These are phyloP conservation scores for Poeciliopsis gracilis DNA, from an alignment of 2,797 vertebrate genomes.

Conservation along the genomic window DNA sequence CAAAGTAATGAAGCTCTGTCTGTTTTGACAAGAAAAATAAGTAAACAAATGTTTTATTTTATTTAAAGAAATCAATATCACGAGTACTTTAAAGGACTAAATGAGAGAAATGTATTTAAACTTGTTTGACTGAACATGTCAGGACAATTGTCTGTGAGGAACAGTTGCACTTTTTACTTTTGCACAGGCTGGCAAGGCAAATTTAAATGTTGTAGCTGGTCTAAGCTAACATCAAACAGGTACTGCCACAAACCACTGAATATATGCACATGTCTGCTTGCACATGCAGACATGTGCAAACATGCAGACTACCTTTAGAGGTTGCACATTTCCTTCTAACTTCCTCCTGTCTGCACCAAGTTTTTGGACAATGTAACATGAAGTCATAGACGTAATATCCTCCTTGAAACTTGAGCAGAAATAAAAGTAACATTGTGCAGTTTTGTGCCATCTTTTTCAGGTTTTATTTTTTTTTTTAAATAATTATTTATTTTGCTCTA, in stretches of 20 bases:
- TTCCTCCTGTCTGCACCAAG: conserved; percentile 7
- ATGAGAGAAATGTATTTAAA: neutral
- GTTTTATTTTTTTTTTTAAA: neutral
- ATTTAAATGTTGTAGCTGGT: conserved; percentile 47
- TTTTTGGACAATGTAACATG: conserved; percentile 4
- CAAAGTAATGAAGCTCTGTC: neutral
- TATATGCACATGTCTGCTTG: neutral
- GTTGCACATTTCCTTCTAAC: conserved; percentile 20
- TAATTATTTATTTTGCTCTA: neutral
- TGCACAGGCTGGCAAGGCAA: neutral
- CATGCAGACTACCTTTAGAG: neutral
- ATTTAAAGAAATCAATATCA: neutral
- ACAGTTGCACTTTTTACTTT: neutral
- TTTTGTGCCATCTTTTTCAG: conserved; percentile 2
- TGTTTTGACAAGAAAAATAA: conserved; percentile 2
- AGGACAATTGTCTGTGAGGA: neutral
- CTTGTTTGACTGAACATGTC: neutral
- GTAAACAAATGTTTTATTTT: neutral
- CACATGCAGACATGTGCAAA: neutral
- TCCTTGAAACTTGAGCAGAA: neutral
- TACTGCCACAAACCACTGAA: neutral
- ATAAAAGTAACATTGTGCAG: conserved; percentile 1
- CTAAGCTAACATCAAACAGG: conserved; percentile 18
- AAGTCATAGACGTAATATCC: neutral
- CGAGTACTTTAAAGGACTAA: neutral